These are phyloP conservation scores for Tenualosa thibaudeaui DNA, from an alignment of 2,797 vertebrate genomes.

Conservation along the genomic window DNA sequence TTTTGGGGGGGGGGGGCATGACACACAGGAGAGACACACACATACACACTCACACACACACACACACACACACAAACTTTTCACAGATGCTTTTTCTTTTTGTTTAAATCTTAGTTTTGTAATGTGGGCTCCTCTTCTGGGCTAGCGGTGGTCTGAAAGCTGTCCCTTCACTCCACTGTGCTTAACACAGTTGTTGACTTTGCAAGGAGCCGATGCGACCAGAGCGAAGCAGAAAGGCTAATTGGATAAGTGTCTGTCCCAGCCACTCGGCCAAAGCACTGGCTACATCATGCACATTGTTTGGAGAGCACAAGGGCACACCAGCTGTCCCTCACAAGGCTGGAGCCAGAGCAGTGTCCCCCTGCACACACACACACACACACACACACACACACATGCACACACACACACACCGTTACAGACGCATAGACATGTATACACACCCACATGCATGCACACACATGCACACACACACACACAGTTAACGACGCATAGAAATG, in stretches of 20 bases:
- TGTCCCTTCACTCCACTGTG: slow-evolving; percentile 63
- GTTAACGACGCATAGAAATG: slow-evolving; percentile 39
- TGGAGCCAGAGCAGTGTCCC: background rate
- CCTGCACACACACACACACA: slow-evolving; percentile 32
- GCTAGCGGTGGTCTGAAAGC: slow-evolving; percentile 27
- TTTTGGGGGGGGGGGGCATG: slow-evolving; percentile 56
- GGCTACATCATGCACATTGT: slow-evolving; percentile 11
- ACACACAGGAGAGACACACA: slow-evolving; percentile 79
- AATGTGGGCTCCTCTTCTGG: slow-evolving; percentile 47
- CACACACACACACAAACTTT: background rate
- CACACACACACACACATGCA: slow-evolving; percentile 28
- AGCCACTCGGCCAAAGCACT: background rate
- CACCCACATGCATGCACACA: slow-evolving; percentile 35
- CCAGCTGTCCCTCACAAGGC: background rate
- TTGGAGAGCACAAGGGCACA: background rate
- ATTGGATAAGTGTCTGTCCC: slow-evolving; percentile 52
- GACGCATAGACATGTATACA: slow-evolving; percentile 19
- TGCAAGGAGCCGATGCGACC: slow-evolving; percentile 62
- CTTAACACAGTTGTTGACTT: slow-evolving; percentile 67
- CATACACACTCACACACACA: background rate
- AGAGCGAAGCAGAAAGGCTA: slow-evolving; percentile 31
- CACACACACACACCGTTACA: slow-evolving; percentile 42
- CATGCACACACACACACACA: slow-evolving; percentile 35
- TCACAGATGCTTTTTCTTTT: slow-evolving; percentile 74
- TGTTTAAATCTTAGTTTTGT: slow-evolving; percentile 73